Evolutionary conservation across 2,113 vertebrate genomes (phyloP), one percentile per base, ranked within the genome.

Genomic region (Gnathonemus longibarbis): DNA sequence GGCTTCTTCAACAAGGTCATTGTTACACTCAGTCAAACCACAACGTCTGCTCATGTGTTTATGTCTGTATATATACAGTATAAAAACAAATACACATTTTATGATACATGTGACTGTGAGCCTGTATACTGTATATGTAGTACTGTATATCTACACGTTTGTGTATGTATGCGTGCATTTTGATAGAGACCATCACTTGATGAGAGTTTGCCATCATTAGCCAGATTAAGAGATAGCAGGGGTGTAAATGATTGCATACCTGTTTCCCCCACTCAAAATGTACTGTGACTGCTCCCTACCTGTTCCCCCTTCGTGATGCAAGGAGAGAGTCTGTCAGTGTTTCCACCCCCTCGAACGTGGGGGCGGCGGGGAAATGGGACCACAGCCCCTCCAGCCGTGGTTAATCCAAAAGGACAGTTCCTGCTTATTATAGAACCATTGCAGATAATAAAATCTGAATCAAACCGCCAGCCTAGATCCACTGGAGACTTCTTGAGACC

Each of bases 361-460:
- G 94, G 92, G 93, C 90, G 89, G 94, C 94, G 93, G 93, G n/a
- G 74, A 53, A 90, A 92, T 86, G 93, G 95, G 91, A 19, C 91
- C 91, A 91, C 91, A 94, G 93, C 88, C 93, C 95, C 92, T 95
- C 95, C 94, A 95, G 95, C 96, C 96, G 95, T 96, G 93, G 92
- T 95, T 98, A 98, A 98, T 98, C 95, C 84, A 89, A 97, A 95
- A 97, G 96, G 98, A 98, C 97, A 98, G 96, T 93, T 97, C 95
- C 94, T 95, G 96, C 96, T 97, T 96, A 97, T 98, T 97, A 97
- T 94, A 96, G 96, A 97, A 94, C 94, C 96, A 95, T 91, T 94
- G 95, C 92, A 94, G 96, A 97, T 97, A 97, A 98, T 97, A 97
- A 97, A 97, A 97, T 93, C 95, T 93, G 96, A 97, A 97, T 96